Evolutionary conservation across 2,113 vertebrate species (phyloP), one percentile per base, ranked within the genome.

Genomic region (Trogon surrucura): DNA sequence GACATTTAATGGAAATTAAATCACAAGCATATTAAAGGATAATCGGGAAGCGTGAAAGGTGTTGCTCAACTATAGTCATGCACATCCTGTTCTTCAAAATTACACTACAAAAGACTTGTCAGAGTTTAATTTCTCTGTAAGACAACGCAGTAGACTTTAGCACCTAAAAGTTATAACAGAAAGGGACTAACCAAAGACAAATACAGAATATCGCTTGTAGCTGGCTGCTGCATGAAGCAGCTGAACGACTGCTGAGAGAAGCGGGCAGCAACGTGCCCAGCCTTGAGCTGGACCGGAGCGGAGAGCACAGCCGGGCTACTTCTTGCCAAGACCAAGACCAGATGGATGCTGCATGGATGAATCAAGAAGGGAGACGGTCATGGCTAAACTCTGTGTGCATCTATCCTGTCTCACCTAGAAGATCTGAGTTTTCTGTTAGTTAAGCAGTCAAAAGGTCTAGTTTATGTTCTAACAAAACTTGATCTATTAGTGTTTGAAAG

Each of bases 1-100:
- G 61, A 87, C 67, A 92, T 89, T 96, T 97, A 98, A 98, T 97
- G 92, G 96, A 96, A 98, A 97, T 96, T 95, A 97, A 98, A 98
- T 97, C 91, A 96, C 93, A 97, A 56, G 84, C 81, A 66, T 91
- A 88, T 96, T 97, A 96, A 44, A 93, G 88, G 87, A 92, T 95
- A 97, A 98, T 93, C 96, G 93, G 93, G 83, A 97, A 97, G 89
- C 72, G 95, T 92, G 58, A 97, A 97, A 88, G 88, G 94, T 96
- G 80, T 96, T 93, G 89, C 91, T 97, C 83, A 93, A 70, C 96
- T 97, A 93, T 34, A 83, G 91, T 81, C 79, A 82, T 78, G 65
- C 50, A 80, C 69, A 93, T 44, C 61, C 88, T 62, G 44, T 60
- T 96, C 50, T 58, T 93, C 5, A 4, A 78, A 94, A 84, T 85